Evolutionary conservation across 2,113 vertebrate species (phyloP).

Genomic region (Pteruthius melanotis): DNA sequence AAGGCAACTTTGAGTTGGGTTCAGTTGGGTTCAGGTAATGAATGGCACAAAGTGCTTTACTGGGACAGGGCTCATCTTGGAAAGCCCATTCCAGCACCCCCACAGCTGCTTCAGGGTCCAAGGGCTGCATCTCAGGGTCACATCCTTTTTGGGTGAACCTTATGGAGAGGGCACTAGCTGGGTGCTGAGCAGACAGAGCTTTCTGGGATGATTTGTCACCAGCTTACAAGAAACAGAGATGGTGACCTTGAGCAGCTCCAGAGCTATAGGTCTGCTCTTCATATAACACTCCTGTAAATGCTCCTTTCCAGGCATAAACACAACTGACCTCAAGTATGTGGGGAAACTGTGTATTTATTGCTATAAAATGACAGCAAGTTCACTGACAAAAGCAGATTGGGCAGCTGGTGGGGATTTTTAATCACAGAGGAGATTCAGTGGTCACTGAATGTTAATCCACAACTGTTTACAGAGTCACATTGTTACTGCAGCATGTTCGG

Average conservation of each 20-base stretch:
- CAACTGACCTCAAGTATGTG: neutral
- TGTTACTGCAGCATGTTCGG: neutral
- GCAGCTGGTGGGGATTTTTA: conserved; percentile 18
- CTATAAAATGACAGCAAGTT: neutral
- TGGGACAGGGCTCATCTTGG: neutral
- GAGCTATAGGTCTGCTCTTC: neutral
- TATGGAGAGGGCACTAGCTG: too few relatives aligned
- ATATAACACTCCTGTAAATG: neutral
- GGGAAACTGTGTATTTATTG: neutral
- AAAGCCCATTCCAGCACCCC: neutral
- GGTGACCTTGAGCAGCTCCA: neutral
- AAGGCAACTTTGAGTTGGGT: neutral
- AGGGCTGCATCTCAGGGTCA: neutral
- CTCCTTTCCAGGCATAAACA: neutral
- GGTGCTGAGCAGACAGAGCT: neutral
- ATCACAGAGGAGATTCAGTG: conserved; percentile 17
- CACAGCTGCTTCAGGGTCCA: neutral
- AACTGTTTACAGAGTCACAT: neutral
- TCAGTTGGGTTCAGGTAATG: neutral
- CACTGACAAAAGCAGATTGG: conserved; percentile 5
- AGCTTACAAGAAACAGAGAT: neutral
- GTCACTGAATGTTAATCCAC: conserved; percentile 12
- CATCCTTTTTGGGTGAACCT: accelerated
- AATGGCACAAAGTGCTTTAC: neutral
- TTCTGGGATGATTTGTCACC: neutral